Conservation (phyloP, 1,140 invertebrate genomes). For the Pogonomyrmex californicus region DNA sequence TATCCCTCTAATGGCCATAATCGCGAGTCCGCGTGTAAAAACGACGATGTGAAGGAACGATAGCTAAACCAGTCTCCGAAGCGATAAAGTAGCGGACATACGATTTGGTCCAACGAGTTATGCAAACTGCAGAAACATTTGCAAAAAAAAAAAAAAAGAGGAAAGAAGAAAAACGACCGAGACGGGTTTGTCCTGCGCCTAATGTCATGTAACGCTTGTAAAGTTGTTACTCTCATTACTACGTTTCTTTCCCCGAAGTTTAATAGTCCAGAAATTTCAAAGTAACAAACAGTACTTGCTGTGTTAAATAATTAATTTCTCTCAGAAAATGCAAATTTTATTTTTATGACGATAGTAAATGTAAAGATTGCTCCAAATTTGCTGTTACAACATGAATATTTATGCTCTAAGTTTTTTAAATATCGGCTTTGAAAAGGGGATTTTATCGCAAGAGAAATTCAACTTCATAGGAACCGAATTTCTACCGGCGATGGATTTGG, state of each 20-base stretch:
- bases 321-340: neutral
- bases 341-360: neutral
- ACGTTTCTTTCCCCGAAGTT: constrained; percentile 7
- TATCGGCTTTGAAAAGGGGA: neutral
- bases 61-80: constrained; percentile 51
- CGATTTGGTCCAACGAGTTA: constrained; percentile 70
- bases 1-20: constrained; percentile 40
- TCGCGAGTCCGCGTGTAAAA: constrained; percentile 28
- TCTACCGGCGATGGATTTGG: constrained; percentile 53
- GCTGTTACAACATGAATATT: neutral
- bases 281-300: neutral
- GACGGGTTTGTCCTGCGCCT: constrained; percentile 49
- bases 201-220: constrained; percentile 28
- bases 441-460: constrained; percentile 22
- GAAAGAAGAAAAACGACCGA: neutral
- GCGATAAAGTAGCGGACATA: constrained; percentile 68
- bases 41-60: constrained; percentile 61
- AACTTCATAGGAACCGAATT: constrained; percentile 47
- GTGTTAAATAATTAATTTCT: neutral
- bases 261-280: neutral
- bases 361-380: neutral
- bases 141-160: constrained; percentile 17
- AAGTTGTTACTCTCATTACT: constrained; percentile 21
- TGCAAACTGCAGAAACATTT: constrained; percentile 59
- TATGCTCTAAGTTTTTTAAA: neutral